phyloP scores from a whole-genome alignment of 2,113 vertebrate genomes.

The Clarias macrocephalus region DNA sequence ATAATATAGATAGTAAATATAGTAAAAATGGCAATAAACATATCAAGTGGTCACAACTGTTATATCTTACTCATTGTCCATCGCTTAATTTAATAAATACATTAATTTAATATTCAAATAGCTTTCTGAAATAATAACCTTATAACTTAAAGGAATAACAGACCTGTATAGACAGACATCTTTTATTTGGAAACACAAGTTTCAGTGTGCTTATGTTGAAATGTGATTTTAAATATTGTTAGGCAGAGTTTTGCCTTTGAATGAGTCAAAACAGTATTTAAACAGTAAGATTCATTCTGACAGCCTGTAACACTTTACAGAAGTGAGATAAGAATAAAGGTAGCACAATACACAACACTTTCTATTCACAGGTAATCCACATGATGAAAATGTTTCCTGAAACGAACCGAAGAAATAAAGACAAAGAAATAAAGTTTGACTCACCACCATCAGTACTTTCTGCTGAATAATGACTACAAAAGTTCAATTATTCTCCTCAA shows the following conservation, averaged over 20 bases:
- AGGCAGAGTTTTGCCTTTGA: not conserved
- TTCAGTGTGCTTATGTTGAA: not conserved
- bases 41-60: not conserved
- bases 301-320: not conserved
- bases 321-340: not conserved
- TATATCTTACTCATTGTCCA: not conserved
- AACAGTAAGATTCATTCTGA: not conserved
- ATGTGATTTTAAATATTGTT: not conserved
- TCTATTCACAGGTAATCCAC: conserved; percentile 7
- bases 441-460: not conserved
- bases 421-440: conserved; percentile 6
- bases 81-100: too few species aligned
- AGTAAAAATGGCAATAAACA: not conserved
- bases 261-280: conserved; percentile 19
- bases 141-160: not conserved
- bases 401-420: not conserved
- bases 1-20: too few species aligned
- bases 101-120: too few species aligned
- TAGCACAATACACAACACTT: not conserved
- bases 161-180: not conserved
- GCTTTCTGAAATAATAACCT: not conserved
- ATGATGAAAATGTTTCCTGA: conserved; percentile 16
- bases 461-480: conserved; percentile 18
- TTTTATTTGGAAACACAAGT: not conserved
- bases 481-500: not conserved